phyloP scores from a whole-genome alignment of 1,140 invertebrate species.

The Mactra quadrangularis region DNA sequence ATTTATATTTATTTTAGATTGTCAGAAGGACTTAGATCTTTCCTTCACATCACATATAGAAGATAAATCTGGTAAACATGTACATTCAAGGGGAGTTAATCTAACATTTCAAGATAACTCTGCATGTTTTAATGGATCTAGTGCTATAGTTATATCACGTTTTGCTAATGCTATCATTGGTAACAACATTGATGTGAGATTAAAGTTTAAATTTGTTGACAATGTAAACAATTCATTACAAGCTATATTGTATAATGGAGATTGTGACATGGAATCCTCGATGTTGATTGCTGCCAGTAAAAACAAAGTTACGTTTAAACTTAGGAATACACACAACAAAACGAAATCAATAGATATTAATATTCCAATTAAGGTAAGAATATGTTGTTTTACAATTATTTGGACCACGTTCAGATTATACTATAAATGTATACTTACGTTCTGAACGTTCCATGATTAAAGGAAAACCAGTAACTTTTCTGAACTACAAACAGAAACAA shows the following conservation, averaged over 20 bases:
- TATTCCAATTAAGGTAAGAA: constrained; percentile 7
- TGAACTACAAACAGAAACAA: too few species aligned
- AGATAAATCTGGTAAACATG: constrained; percentile 29
- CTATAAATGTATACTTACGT: too few species aligned
- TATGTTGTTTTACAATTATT: not conserved
- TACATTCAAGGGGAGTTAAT: constrained; percentile 35
- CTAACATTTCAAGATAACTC: constrained; percentile 4
- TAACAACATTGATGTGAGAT: not conserved
- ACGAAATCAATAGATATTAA: not conserved
- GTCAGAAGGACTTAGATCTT: constrained; percentile 42
- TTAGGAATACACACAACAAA: constrained; percentile 35
- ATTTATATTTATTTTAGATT: constrained; percentile 36
- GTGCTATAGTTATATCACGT: constrained; percentile 46
- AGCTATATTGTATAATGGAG: constrained; percentile 56
- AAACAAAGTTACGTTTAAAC: not conserved
- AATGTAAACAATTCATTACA: not conserved
- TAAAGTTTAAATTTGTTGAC: constrained; percentile 8
- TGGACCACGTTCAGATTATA: too few species aligned
- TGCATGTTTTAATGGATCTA: constrained; percentile 45
- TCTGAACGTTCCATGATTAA: too few species aligned
- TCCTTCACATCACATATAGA: not conserved
- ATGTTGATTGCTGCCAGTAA: constrained; percentile 23
- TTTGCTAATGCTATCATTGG: constrained; percentile 52
- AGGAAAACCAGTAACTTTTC: too few species aligned
- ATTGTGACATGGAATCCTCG: constrained; percentile 46